These are phyloP conservation scores for Helobdella robusta DNA, from an alignment of 2,888 invertebrate genomes.

Conservation along the genomic window DNA sequence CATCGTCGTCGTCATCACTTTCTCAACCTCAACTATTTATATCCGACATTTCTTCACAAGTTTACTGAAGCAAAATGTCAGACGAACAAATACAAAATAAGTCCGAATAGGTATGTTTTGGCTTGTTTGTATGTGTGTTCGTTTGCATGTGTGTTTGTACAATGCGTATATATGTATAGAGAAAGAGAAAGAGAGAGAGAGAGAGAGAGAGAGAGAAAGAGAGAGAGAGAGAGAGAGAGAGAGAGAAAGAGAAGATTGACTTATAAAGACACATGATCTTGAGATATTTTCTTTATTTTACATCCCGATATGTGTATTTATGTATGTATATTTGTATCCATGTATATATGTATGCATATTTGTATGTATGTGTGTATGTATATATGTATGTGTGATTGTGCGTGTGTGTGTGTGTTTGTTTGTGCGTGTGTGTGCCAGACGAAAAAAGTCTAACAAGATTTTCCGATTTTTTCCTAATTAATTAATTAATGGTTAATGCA, in stretches of 20 bases:
- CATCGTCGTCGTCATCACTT: slow-evolving; percentile 10
- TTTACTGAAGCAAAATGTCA: no score
- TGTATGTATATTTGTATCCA: background rate
- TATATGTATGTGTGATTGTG: background rate
- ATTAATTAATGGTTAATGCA: no score
- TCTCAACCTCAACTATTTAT: background rate
- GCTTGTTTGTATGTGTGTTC: no score
- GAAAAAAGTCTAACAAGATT: no score
- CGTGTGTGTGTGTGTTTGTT: background rate
- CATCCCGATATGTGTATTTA: background rate
- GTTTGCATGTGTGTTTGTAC: no score
- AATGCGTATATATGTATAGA: no score
- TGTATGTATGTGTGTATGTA: background rate
- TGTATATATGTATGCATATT: background rate
- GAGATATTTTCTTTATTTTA: background rate
- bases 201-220: slow-evolving; percentile 14
- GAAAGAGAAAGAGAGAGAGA: slow-evolving; percentile 13
- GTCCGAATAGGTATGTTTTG: background rate
- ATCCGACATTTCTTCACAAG: no score
- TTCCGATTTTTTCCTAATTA: no score
- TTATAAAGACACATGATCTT: background rate
- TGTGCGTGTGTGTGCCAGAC: slow-evolving; percentile 1
- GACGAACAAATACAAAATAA: no score
- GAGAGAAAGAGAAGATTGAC: background rate
- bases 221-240: slow-evolving; percentile 6